These are phyloP conservation scores for Girardinus metallicus DNA, from an alignment of 2,797 vertebrate species.

Conservation along the genomic window DNA sequence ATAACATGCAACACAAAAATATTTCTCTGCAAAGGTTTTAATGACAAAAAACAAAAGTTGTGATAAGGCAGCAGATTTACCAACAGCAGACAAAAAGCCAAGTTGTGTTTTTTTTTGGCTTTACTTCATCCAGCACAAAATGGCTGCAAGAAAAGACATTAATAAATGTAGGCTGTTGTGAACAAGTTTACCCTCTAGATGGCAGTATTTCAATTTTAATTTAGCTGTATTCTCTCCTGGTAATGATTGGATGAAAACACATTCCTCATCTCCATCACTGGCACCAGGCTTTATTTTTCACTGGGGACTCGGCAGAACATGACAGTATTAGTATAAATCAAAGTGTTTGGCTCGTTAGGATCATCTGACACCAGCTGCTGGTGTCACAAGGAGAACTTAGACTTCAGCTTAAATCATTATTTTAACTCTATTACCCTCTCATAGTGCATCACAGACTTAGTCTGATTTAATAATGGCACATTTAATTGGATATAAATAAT, in stretches of 20 bases:
- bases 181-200: conserved; percentile 44
- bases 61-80: conserved; percentile 1
- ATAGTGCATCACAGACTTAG: conserved; percentile 18
- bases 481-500: conserved; percentile 54
- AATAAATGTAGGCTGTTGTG: not conserved
- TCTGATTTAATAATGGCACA: conserved; percentile 52
- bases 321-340: conserved; percentile 29
- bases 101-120: conserved; percentile 26
- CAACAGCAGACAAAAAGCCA: conserved; percentile 11
- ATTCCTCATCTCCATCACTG: conserved; percentile 9
- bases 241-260: conserved; percentile 9
- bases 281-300: conserved; percentile 32
- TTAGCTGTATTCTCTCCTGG: not conserved
- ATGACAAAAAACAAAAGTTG: not conserved
- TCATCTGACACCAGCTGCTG: conserved; percentile 9
- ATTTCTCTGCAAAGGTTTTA: not conserved
- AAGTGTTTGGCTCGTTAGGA: conserved; percentile 13
- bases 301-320: conserved; percentile 34
- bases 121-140: conserved; percentile 66
- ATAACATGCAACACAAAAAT: not conserved
- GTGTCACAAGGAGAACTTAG: conserved; percentile 23
- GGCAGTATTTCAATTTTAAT: conserved; percentile 61
- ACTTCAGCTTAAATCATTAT: conserved; percentile 28
- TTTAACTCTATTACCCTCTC: conserved; percentile 28
- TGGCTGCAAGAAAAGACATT: conserved; percentile 48